phyloP scores from a whole-genome alignment of 2,888 invertebrate genomes.

The Microplitis manilae region DNA sequence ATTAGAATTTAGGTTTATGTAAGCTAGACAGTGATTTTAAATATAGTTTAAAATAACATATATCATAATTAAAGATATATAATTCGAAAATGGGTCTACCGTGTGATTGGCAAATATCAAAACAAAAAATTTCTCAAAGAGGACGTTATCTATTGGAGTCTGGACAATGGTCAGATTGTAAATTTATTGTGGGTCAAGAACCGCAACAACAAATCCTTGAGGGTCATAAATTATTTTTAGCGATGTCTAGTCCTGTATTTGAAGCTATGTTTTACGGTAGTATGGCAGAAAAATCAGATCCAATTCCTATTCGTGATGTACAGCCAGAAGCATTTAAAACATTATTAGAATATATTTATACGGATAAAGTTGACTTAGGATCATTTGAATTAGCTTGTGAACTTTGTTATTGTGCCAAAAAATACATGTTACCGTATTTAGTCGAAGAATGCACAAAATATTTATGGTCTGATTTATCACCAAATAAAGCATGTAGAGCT shows the following conservation, averaged over 20 bases:
- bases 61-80: neutral
- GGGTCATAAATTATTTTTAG: constrained; percentile 86
- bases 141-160: constrained; percentile 83
- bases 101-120: constrained; percentile 84
- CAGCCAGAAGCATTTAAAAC: constrained; percentile 90
- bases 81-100: constrained; percentile 73
- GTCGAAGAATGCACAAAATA: constrained; percentile 88
- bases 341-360: constrained; percentile 87
- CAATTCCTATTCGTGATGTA: constrained; percentile 86
- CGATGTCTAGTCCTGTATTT: constrained; percentile 91
- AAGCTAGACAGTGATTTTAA: neutral
- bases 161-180: constrained; percentile 88
- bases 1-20: neutral
- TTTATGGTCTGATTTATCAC: constrained; percentile 85
- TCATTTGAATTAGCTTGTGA: constrained; percentile 91
- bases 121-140: constrained; percentile 81
- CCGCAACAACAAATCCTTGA: constrained; percentile 82
- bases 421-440: constrained; percentile 88
- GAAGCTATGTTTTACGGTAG: constrained; percentile 91
- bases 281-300: constrained; percentile 84
- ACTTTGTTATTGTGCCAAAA: constrained; percentile 89
- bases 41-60: neutral
- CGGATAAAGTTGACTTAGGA: constrained; percentile 80
- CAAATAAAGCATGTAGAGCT: constrained; percentile 87
- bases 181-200: constrained; percentile 85